Base-by-base conservation (phyloP, 2,113 vertebrate genomes). In the Trogon melanurus region DNA sequence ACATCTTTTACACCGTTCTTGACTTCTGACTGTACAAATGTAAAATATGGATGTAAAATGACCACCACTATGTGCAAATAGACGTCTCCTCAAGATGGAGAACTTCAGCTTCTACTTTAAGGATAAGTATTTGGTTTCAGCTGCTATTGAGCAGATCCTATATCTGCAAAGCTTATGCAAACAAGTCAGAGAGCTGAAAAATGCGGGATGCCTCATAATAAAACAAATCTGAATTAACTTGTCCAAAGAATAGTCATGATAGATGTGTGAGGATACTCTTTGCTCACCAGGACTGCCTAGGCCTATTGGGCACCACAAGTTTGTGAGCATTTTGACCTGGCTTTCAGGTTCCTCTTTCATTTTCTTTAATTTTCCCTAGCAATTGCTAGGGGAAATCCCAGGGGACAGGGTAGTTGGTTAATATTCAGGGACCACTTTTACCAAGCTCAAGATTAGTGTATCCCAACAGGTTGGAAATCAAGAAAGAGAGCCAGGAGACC, bases 61-160 rank as follows among this genome's bases (percentile, higher is more conserved):
- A 30, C 69, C 34, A n/a, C 0, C 0, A 45, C 1, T 48, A 22
- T 56, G 12, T 56, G 20, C 4, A 79, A 93, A 82, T 20, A 4
- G 50, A 53, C 8, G 73, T 73, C 3, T 47, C 26, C 20, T 61
- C 30, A 54, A 87, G 70, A 17, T n/a, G 41, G 64, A 64, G n/a
- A 76, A 26, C 9, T 56, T 38, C 26, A 34, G 47, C 5, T 84
- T 78, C 32, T 84, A 26, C 21, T 71, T 78, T 79, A 71, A 89
- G 41, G 60, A 41, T 1, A 34, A 18, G 29, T 67, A 27, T 48
- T 86, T 86, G 12, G 11, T 69, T 84, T 83, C 36, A 14, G 3
- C 17, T 22, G 13, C 9, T 29, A 38, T 32, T 4, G 1, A 47
- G 75, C 25, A 78, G 20, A 17, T 80, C 41, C 60, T 41, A 5